Evolutionary conservation across 2,797 vertebrate genomes (phyloP).

Genomic region (Hemitrygon akajei): DNA sequence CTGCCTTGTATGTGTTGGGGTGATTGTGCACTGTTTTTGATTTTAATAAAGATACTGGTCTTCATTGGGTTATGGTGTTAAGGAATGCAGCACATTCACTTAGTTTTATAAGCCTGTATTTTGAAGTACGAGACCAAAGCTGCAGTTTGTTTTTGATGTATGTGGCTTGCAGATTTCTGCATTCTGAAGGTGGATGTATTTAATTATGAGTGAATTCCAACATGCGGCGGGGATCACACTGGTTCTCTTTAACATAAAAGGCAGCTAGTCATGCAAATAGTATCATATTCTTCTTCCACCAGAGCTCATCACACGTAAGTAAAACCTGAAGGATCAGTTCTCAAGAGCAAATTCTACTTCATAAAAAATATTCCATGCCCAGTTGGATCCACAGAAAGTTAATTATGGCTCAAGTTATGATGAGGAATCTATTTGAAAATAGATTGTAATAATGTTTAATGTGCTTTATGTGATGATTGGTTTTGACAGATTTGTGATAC

Average conservation of each 20-base stretch:
- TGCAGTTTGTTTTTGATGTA: background rate
- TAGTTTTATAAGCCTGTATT: background rate
- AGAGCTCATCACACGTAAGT: no score
- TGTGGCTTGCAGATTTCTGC: background rate
- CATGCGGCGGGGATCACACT: background rate
- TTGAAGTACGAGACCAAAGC: background rate
- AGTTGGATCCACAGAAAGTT: background rate
- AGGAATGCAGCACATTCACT: background rate
- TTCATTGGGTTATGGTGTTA: background rate
- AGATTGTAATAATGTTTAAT: background rate
- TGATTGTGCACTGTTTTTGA: background rate
- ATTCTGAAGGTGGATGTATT: background rate
- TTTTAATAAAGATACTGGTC: background rate
- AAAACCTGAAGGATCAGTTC: background rate
- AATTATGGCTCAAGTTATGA: background rate
- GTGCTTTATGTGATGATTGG: background rate
- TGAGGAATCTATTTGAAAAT: background rate
- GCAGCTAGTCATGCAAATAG: background rate
- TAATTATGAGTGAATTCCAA: background rate
- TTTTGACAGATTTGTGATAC: background rate
- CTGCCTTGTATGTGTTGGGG: background rate
- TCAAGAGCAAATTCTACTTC: background rate
- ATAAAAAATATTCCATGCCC: background rate
- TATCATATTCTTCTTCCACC: background rate
- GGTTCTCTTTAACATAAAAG: background rate